Evolutionary conservation across 2,113 vertebrate species (phyloP).

Genomic region (Pseudolaguvia tuberculata): DNA sequence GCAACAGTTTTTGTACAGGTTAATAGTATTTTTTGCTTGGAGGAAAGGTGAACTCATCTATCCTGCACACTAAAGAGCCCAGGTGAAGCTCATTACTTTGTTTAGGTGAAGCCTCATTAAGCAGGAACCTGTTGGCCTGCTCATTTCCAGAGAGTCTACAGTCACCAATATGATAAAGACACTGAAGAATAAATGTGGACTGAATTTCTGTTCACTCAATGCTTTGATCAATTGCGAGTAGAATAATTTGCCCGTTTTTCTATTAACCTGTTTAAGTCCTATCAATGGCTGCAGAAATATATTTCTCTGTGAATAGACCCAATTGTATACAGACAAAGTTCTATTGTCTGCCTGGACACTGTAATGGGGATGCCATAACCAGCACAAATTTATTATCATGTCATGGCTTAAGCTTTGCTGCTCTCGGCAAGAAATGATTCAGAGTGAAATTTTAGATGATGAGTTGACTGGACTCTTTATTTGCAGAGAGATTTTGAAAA

Average conservation of each 20-base stretch:
- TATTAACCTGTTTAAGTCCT: background rate
- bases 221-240: background rate
- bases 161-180: constrained; percentile 28
- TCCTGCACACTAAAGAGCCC: constrained; percentile 36
- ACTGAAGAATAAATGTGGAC: constrained; percentile 22
- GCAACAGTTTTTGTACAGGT: constrained; percentile 20
- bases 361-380: background rate
- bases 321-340: background rate
- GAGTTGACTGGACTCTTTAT: background rate
- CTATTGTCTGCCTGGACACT: background rate
- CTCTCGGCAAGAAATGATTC: background rate
- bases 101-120: constrained; percentile 45
- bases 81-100: constrained; percentile 38
- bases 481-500: background rate
- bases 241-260: background rate
- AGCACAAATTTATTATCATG: background rate
- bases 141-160: constrained; percentile 27
- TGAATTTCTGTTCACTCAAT: background rate
- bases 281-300: background rate
- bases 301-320: background rate
- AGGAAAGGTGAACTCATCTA: constrained; percentile 38
- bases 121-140: constrained; percentile 36
- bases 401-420: background rate
- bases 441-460: background rate
- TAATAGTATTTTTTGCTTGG: constrained; percentile 26